A percentile compares a stretch with the other conserved stretches of the same genome.
Conservation (phyloP, 2,888 invertebrate species). For the Acrobasis repandana region DNA sequence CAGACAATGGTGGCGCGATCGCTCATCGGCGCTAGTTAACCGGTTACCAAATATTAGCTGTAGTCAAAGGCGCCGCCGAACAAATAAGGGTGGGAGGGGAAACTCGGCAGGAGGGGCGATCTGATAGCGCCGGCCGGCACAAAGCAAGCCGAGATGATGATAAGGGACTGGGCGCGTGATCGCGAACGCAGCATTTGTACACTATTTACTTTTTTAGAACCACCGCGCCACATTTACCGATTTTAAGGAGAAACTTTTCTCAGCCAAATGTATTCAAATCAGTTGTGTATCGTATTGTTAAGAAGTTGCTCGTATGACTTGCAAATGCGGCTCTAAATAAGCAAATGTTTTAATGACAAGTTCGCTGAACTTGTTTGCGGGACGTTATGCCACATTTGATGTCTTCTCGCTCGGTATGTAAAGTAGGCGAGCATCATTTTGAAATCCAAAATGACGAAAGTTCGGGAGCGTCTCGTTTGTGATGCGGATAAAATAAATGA, state of each 20-base stretch:
- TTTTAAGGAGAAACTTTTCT: conserved; percentile 19
- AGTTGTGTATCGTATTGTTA: conserved; percentile 40
- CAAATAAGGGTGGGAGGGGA: conserved; percentile 60
- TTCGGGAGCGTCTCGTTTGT: conserved; percentile 46
- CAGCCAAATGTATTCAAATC: conserved; percentile 40
- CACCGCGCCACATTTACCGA: conserved; percentile 34
- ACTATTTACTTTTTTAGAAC: conserved; percentile 53
- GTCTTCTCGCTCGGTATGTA: conserved; percentile 53
- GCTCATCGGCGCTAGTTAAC: conserved; percentile 76
- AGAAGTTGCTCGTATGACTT: conserved; percentile 51
- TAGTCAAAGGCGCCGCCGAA: conserved; percentile 74
- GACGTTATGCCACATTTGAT: conserved; percentile 44
- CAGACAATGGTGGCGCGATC: conserved; percentile 72
- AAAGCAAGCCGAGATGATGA: conserved; percentile 68
- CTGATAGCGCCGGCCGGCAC: conserved; percentile 64
- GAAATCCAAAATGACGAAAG: conserved; percentile 48
- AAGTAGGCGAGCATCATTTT: conserved; percentile 46
- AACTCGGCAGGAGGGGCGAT: conserved; percentile 56
- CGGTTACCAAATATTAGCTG: conserved; percentile 76
- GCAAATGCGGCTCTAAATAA: conserved; percentile 67
- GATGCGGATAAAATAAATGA: conserved; percentile 65
- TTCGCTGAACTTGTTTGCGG: conserved; percentile 57
- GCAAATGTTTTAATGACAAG: conserved; percentile 66
- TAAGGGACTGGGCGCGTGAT: conserved; percentile 57
- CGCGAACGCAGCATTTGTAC: conserved; percentile 52